A percentile compares a stretch with the other conserved stretches of the same genome.
These are phyloP conservation scores for Lycocerus yunnanus DNA, from an alignment of 2,888 invertebrate genomes.

Conservation along the genomic window DNA sequence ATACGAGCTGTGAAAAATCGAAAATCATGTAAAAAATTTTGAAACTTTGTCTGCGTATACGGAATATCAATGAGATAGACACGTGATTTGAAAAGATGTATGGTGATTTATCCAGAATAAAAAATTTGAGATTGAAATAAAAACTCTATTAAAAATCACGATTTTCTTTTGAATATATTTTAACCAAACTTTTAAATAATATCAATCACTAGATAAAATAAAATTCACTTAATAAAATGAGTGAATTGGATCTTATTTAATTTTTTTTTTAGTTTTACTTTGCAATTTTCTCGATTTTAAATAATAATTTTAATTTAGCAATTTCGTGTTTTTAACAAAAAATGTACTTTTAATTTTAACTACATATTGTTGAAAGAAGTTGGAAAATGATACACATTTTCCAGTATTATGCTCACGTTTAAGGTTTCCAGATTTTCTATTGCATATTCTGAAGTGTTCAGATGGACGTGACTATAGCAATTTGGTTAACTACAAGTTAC, in stretches of 20 bases:
- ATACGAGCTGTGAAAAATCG: background rate
- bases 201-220: too few relatives aligned
- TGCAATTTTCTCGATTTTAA: too few relatives aligned
- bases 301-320: too few relatives aligned
- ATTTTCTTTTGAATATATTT: background rate
- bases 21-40: background rate
- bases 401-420: constrained; percentile 9
- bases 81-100: background rate
- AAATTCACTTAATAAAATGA: too few relatives aligned
- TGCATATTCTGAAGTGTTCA: constrained; percentile 12
- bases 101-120: background rate
- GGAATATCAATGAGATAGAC: background rate
- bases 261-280: too few relatives aligned
- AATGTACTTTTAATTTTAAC: background rate
- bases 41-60: background rate
- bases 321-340: too few relatives aligned
- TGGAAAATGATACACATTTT: background rate
- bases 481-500: constrained; percentile 14
- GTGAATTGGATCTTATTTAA: too few relatives aligned
- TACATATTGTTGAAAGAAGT: background rate
- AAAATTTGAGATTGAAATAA: background rate
- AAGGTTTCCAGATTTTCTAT: constrained; percentile 7
- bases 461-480: constrained; percentile 19
- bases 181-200: too few relatives aligned
- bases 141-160: background rate